Percentiles rank a stretch among this genome's conserved stretches.
phyloP scores from a whole-genome alignment of 2,797 vertebrate species.

The Menidia menidia region DNA sequence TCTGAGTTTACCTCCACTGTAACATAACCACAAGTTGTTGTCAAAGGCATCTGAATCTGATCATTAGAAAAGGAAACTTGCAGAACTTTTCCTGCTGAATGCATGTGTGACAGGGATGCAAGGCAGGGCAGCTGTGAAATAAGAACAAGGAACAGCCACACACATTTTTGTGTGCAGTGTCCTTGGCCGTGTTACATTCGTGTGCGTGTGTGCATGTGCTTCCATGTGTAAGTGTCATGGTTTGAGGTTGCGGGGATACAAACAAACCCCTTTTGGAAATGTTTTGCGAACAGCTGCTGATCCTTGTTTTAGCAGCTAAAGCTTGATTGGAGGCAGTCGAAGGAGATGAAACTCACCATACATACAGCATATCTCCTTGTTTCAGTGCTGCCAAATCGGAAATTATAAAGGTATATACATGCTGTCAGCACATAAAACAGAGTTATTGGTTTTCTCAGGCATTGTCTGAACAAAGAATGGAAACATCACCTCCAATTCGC shows the following conservation, averaged over 20 bases:
- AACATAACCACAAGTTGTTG: constrained; percentile 48
- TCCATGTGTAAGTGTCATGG: constrained; percentile 14
- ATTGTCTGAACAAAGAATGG: constrained; percentile 75
- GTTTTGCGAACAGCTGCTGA: constrained; percentile 57
- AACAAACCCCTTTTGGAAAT: constrained; percentile 42
- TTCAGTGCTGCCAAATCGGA: constrained; percentile 65
- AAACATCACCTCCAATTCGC: constrained; percentile 78
- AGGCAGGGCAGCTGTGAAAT: constrained; percentile 13
- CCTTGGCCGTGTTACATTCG: constrained; percentile 24
- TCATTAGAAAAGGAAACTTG: constrained; percentile 33
- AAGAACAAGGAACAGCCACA: constrained; percentile 20
- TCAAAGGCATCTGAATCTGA: constrained; percentile 33
- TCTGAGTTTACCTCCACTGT: constrained; percentile 23
- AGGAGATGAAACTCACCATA: constrained; percentile 62
- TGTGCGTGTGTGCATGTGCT: constrained; percentile 4
- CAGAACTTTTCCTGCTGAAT: constrained; percentile 37
- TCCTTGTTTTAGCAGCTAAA: constrained; percentile 60
- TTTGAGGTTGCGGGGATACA: constrained; percentile 31
- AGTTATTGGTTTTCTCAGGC: constrained; percentile 72
- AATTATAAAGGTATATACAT: constrained; percentile 74
- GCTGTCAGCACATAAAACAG: constrained; percentile 70
- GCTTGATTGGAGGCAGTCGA: constrained; percentile 53
- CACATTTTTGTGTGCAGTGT: constrained; percentile 16
- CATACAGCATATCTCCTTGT: constrained; percentile 54
- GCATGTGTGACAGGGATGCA: constrained; percentile 15